phyloP scores from a whole-genome alignment of 2,113 vertebrate species.

The Myotis yumanensis region DNA sequence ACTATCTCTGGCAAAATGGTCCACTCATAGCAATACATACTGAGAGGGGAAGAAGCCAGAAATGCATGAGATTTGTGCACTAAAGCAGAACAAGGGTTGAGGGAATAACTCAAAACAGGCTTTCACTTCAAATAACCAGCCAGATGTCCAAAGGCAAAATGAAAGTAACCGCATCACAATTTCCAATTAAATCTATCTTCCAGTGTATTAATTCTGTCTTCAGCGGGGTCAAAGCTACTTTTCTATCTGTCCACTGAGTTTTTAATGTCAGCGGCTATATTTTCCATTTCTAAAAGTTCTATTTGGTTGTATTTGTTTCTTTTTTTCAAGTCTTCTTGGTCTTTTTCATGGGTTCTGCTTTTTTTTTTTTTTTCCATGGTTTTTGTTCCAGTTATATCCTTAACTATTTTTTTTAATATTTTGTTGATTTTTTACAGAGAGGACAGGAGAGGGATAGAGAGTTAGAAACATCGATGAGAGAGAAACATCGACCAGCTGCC shows the following conservation, averaged over 20 bases:
- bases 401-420: neutral
- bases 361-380: neutral
- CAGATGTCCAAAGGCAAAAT: neutral
- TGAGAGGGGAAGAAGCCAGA: neutral
- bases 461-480: too few species aligned
- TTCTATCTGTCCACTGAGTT: neutral
- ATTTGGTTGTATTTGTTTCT: neutral
- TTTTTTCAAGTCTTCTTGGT: neutral
- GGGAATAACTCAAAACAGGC: neutral
- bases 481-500: too few species aligned
- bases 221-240: neutral
- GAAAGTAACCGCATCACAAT: neutral
- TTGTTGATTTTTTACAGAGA: too few species aligned
- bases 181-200: neutral
- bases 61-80: neutral
- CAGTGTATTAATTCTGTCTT: neutral
- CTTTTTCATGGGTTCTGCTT: neutral
- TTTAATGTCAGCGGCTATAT: neutral
- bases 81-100: neutral
- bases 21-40: neutral
- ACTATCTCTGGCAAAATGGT: neutral
- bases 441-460: too few species aligned
- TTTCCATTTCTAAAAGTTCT: neutral
- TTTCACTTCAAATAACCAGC: neutral
- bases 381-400: neutral